phyloP scores from a whole-genome alignment of 2,888 invertebrate genomes.

The Eurytoma adleriae region DNA sequence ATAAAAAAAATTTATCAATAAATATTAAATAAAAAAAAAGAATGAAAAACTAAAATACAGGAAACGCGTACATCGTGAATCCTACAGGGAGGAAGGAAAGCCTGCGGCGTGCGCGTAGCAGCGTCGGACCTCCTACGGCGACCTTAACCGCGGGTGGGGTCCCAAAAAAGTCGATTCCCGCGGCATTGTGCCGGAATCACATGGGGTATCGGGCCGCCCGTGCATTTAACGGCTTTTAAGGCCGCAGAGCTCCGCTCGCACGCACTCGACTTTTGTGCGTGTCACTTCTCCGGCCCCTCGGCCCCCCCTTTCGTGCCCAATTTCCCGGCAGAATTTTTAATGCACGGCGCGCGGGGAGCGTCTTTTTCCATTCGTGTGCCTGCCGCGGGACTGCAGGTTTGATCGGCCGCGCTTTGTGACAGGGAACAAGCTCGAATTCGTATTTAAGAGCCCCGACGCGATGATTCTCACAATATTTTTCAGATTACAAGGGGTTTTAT shows the following conservation, averaged over 20 bases:
- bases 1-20: no score
- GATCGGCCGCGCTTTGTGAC: background rate
- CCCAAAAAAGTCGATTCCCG: constrained; percentile 68
- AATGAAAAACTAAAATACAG: background rate
- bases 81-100: background rate
- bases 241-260: constrained; percentile 15
- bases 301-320: constrained; percentile 61
- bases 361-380: background rate
- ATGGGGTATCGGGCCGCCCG: constrained; percentile 50
- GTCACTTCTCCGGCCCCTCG: constrained; percentile 39
- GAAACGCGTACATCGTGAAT: background rate
- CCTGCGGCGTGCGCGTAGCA: background rate
- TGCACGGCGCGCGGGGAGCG: constrained; percentile 52
- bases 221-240: constrained; percentile 71
- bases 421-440: constrained; percentile 14
- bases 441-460: constrained; percentile 21
- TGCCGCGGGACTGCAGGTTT: background rate
- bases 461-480: constrained; percentile 48
- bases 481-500: constrained; percentile 44
- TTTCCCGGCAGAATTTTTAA: constrained; percentile 65
- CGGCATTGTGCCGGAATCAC: constrained; percentile 71
- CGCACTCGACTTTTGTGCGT: constrained; percentile 32
- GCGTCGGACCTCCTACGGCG: constrained; percentile 67
- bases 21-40: no score
- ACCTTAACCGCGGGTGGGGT: constrained; percentile 64